phyloP scores from a whole-genome alignment of 2,888 invertebrate genomes.

The Hirtodrosophila cameraria region DNA sequence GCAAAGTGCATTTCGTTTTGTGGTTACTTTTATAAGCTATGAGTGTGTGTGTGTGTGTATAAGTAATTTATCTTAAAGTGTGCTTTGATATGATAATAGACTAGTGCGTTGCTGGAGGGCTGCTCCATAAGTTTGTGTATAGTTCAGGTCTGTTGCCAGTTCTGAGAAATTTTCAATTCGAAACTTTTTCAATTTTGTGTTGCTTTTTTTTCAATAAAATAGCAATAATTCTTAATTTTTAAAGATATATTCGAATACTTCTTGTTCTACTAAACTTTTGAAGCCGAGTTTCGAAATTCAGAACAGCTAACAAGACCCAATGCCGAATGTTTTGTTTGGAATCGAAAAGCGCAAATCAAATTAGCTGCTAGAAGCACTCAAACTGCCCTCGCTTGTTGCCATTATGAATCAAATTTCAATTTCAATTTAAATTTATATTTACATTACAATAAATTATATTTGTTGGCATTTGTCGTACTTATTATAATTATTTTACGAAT shows the following conservation, averaged over 20 bases:
- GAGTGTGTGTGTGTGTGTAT: neutral
- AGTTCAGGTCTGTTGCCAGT: neutral
- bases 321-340: too few species aligned
- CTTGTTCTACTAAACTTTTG: too few species aligned
- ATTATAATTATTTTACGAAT: slow-evolving; percentile 48
- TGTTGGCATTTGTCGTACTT: slow-evolving; percentile 28
- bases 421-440: slow-evolving; percentile 42
- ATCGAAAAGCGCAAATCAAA: too few species aligned
- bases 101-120: neutral
- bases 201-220: too few species aligned
- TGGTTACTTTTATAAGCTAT: neutral
- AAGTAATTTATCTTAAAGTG: slow-evolving; percentile 10
- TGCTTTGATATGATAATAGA: slow-evolving; percentile 16
- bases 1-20: slow-evolving; percentile 16
- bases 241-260: too few species aligned
- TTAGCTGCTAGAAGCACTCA: neutral
- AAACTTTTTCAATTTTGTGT: too few species aligned
- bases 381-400: slow-evolving; percentile 2
- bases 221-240: too few species aligned
- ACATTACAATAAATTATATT: slow-evolving; percentile 36
- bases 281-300: too few species aligned
- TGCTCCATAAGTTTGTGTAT: neutral
- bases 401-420: slow-evolving; percentile 6
- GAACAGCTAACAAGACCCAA: too few species aligned
- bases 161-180: too few species aligned